These are phyloP conservation scores for Drosophila limbata DNA, from an alignment of 2,888 invertebrate genomes.

Conservation along the genomic window DNA sequence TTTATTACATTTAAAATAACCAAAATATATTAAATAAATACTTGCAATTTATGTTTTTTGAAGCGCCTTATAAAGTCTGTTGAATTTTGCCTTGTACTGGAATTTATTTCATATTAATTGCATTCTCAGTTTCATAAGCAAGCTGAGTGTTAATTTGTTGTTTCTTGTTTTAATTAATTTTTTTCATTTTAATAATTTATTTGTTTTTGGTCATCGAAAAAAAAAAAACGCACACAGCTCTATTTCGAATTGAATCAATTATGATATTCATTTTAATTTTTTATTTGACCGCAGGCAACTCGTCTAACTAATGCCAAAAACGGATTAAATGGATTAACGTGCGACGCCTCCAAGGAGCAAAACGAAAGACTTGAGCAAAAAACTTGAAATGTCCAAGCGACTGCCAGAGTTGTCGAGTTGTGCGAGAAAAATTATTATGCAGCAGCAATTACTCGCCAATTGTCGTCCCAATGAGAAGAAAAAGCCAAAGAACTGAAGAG, in stretches of 20 bases:
- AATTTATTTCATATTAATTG: constrained; percentile 38
- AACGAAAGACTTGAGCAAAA: constrained; percentile 64
- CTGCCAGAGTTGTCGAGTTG: constrained; percentile 43
- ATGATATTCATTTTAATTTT: constrained; percentile 51
- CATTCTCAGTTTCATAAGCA: constrained; percentile 27
- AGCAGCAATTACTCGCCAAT: constrained; percentile 84
- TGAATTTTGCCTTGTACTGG: constrained; percentile 66
- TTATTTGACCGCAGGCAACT: constrained; percentile 31
- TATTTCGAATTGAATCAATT: constrained; percentile 47
- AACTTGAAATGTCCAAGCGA: constrained; percentile 65
- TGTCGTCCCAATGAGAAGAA: constrained; percentile 73
- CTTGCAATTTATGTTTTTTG: background rate
- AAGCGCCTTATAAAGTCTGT: constrained; percentile 42
- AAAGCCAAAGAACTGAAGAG: constrained; percentile 33
- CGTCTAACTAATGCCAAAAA: constrained; percentile 65
- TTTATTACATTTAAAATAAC: background rate
- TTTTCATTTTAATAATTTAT: constrained; percentile 10
- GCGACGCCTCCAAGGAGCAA: constrained; percentile 47
- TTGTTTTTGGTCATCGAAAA: constrained; percentile 21
- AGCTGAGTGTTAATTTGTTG: constrained; percentile 49
- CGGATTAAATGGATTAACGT: constrained; percentile 75
- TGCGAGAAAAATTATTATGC: constrained; percentile 75
- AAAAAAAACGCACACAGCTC: constrained; percentile 25
- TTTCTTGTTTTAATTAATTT: constrained; percentile 53
- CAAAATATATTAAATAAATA: background rate